Percentiles rank a stretch among this genome's conserved stretches.
phyloP scores from a whole-genome alignment of 2,888 invertebrate genomes.

The Tiphia femorata region DNA sequence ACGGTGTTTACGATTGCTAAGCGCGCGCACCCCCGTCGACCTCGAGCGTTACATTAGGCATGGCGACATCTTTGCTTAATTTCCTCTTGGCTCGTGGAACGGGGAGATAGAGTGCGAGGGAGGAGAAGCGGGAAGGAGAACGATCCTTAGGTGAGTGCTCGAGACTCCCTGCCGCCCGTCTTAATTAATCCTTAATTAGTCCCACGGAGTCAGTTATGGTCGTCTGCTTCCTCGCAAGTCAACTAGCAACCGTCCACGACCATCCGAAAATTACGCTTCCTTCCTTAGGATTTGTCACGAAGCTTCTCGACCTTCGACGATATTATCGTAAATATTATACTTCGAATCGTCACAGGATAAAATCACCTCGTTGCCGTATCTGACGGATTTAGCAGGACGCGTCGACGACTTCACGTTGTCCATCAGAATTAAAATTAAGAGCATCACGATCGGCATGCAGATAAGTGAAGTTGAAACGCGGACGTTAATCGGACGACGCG shows the following conservation, averaged over 20 bases:
- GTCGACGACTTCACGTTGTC: too few relatives aligned
- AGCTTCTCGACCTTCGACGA: too few relatives aligned
- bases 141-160: slow-evolving; percentile 20
- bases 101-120: slow-evolving; percentile 4
- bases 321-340: too few relatives aligned
- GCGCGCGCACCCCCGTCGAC: slow-evolving; percentile 33
- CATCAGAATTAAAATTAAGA: too few relatives aligned
- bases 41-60: slow-evolving; percentile 43
- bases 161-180: slow-evolving; percentile 45
- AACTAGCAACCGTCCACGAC: not conserved
- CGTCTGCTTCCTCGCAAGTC: slow-evolving; percentile 13
- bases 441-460: too few relatives aligned
- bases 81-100: slow-evolving; percentile 27
- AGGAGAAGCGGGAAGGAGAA: slow-evolving; percentile 11
- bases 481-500: too few relatives aligned
- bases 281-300: too few relatives aligned
- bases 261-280: slow-evolving; percentile 19
- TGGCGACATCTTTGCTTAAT: slow-evolving; percentile 68
- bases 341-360: too few relatives aligned
- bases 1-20: slow-evolving; percentile 61
- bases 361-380: too few relatives aligned
- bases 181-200: slow-evolving; percentile 64
- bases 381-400: too few relatives aligned
- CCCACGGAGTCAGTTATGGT: slow-evolving; percentile 43
- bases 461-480: too few relatives aligned